Conservation (phyloP, 2,888 invertebrate genomes). For the Elegia similella region DNA sequence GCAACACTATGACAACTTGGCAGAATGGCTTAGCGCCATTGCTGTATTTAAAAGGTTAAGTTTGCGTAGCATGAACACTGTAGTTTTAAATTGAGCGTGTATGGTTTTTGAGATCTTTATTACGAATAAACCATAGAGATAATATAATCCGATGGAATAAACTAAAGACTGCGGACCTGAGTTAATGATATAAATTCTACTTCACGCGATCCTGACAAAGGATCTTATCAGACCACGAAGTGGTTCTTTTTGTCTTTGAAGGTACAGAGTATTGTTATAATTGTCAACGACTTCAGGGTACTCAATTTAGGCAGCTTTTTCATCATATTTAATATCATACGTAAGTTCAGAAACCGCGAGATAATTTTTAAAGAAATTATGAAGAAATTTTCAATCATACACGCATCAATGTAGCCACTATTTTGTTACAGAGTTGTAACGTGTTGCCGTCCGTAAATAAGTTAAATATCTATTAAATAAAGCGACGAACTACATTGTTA, state of each 20-base stretch:
- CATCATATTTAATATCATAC: too few relatives aligned
- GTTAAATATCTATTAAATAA: neutral
- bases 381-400: neutral
- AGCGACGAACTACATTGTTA: neutral
- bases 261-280: too few relatives aligned
- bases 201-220: too few relatives aligned
- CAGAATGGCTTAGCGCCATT: neutral
- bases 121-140: neutral
- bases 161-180: too few relatives aligned
- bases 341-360: too few relatives aligned
- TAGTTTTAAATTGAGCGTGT: neutral
- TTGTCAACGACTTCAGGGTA: too few relatives aligned
- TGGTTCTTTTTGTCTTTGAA: too few relatives aligned
- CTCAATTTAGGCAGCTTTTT: too few relatives aligned
- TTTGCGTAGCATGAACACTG: conserved; percentile 23
- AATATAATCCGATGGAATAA: neutral
- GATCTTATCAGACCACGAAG: too few relatives aligned
- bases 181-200: too few relatives aligned
- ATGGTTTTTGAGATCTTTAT: neutral
- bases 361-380: neutral
- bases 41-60: conserved; percentile 15
- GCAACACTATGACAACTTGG: conserved; percentile 35
- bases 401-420: neutral
- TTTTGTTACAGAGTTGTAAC: conserved; percentile 1
- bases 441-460: conserved; percentile 1